Evolutionary conservation across 2,888 invertebrate species (phyloP).

Genomic region (Fragum sueziense): DNA sequence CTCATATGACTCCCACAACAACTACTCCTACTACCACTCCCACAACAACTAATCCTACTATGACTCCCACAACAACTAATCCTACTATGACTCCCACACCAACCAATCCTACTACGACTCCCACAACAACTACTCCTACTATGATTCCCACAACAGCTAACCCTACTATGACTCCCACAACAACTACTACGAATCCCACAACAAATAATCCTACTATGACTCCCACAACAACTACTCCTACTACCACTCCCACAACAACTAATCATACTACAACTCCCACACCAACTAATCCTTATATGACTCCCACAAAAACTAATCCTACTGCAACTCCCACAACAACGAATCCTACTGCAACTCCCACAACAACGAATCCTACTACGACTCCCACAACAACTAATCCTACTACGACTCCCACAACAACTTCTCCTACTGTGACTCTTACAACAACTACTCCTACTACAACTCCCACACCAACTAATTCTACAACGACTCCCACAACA

Average conservation of each 20-base stretch:
- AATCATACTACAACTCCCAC: not conserved
- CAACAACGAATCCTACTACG: not conserved
- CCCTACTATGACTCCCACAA: not conserved
- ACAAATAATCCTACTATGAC: not conserved
- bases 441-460: slow-evolving; percentile 15
- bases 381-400: not conserved
- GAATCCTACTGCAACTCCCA: not conserved
- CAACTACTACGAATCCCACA: not conserved
- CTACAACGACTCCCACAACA: not conserved
- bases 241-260: not conserved
- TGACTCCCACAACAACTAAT: not conserved
- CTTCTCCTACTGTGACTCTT: not conserved
- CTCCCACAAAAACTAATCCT: not conserved
- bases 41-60: not conserved
- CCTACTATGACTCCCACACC: not conserved
- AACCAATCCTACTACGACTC: not conserved
- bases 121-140: not conserved
- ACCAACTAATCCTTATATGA: not conserved
- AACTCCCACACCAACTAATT: not conserved
- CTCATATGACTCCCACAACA: not conserved
- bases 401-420: not conserved
- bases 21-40: not conserved
- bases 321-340: not conserved
- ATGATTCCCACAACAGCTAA: not conserved
- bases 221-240: not conserved